These are phyloP conservation scores for Porites australiensis DNA, from an alignment of 64 coral and sea anemone genomes.

Conservation along the genomic window DNA sequence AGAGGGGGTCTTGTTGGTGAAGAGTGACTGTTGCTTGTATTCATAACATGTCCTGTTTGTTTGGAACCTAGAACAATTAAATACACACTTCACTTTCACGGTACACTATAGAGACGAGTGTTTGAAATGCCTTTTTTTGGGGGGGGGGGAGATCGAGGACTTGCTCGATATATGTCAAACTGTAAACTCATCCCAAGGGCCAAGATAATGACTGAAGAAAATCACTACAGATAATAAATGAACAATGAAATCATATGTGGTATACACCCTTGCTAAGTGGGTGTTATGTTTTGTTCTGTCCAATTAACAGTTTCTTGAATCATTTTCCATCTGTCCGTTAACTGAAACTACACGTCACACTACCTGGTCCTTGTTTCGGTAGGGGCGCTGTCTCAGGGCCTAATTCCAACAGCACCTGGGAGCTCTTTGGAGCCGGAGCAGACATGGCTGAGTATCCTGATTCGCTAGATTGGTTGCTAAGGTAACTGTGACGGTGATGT, in stretches of 20 bases:
- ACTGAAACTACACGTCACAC: not conserved
- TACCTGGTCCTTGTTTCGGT: constrained; percentile 21
- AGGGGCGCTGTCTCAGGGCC: constrained; percentile 6
- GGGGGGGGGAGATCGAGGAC: no score
- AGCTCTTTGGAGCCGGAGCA: constrained; percentile 65
- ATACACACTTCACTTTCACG: no score
- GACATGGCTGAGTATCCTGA: constrained; percentile 82
- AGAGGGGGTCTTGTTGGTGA: not conserved
- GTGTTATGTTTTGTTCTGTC: no score
- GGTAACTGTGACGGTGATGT: constrained; percentile 84
- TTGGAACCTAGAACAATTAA: not conserved
- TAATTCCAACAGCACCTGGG: constrained; percentile 50
- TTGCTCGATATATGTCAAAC: no score
- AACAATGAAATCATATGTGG: no score
- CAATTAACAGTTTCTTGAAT: not conserved
- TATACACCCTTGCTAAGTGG: no score
- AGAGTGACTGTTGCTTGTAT: not conserved
- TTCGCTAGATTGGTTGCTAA: constrained; percentile 75
- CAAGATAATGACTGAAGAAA: no score
- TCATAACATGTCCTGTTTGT: not conserved
- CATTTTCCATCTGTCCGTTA: not conserved
- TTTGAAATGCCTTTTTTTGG: no score
- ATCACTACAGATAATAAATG: no score
- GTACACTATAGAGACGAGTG: no score
- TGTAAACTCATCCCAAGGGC: no score